phyloP scores from a whole-genome alignment of 1,140 invertebrate species.

The Andricus grossulariae region DNA sequence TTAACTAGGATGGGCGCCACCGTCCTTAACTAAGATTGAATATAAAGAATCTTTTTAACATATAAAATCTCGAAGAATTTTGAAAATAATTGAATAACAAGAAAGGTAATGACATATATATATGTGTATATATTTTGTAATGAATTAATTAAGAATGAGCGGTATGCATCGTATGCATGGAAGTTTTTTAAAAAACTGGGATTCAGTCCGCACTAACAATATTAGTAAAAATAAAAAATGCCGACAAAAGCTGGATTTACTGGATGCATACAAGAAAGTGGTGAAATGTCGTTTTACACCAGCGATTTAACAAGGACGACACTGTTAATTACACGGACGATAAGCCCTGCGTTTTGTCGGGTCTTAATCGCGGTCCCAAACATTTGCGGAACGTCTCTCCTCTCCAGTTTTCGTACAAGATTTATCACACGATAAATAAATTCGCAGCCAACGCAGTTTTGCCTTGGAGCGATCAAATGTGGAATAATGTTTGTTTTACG shows the following conservation, averaged over 20 bases:
- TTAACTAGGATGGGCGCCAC: no score
- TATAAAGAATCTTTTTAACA: no score
- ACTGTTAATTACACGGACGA: conserved; percentile 23
- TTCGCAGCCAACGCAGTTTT: conserved; percentile 1
- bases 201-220: no score
- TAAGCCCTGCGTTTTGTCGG: conserved; percentile 29
- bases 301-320: conserved; percentile 22
- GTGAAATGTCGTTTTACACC: conserved; percentile 1
- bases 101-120: no score
- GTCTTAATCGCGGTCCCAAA: conserved; percentile 21
- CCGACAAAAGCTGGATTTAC: conserved; percentile 9
- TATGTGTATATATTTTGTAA: no score
- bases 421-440: conserved; percentile 31
- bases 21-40: no score
- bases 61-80: no score
- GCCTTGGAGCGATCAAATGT: background rate
- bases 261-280: background rate
- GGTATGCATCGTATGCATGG: background rate
- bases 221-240: background rate
- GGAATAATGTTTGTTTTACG: no score
- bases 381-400: conserved; percentile 19
- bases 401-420: conserved; percentile 7
- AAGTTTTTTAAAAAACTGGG: background rate
- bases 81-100: no score
- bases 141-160: background rate